phyloP scores from a whole-genome alignment of 2,888 invertebrate genomes.

The Torymus texanus region DNA sequence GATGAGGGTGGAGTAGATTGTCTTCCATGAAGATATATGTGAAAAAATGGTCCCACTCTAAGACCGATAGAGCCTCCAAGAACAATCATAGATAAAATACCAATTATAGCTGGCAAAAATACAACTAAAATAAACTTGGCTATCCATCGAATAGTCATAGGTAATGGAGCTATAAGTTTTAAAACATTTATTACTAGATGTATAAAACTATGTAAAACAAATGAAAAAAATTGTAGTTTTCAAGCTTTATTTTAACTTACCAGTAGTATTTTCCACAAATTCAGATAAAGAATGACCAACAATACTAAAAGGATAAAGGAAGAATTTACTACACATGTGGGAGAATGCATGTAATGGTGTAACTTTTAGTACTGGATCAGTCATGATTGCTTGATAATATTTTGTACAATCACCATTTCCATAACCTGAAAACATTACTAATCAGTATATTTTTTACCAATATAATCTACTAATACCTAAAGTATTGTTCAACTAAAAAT shows the following conservation, averaged over 20 bases:
- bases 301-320: slow-evolving; percentile 62
- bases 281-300: slow-evolving; percentile 60
- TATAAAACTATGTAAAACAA: background rate
- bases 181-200: slow-evolving; percentile 33
- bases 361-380: slow-evolving; percentile 65
- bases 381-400: slow-evolving; percentile 65
- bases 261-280: slow-evolving; percentile 64
- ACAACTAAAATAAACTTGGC: slow-evolving; percentile 55
- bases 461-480: background rate
- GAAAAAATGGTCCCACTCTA: slow-evolving; percentile 62
- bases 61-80: slow-evolving; percentile 62
- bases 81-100: slow-evolving; percentile 56
- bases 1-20: slow-evolving; percentile 15
- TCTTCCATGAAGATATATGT: slow-evolving; percentile 48
- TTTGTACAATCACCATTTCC: slow-evolving; percentile 64
- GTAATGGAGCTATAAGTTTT: slow-evolving; percentile 59
- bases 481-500: slow-evolving; percentile 6
- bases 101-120: slow-evolving; percentile 51
- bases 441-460: background rate
- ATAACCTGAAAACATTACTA: slow-evolving; percentile 45
- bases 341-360: slow-evolving; percentile 67
- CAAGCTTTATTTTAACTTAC: slow-evolving; percentile 59
- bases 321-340: slow-evolving; percentile 61
- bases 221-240: background rate
- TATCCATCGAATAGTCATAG: slow-evolving; percentile 52